A percentile compares a stretch with the other conserved stretches of the same genome.
These are phyloP conservation scores for Orthonychiurus folsomi DNA, from an alignment of 2,888 invertebrate species.

Conservation along the genomic window DNA sequence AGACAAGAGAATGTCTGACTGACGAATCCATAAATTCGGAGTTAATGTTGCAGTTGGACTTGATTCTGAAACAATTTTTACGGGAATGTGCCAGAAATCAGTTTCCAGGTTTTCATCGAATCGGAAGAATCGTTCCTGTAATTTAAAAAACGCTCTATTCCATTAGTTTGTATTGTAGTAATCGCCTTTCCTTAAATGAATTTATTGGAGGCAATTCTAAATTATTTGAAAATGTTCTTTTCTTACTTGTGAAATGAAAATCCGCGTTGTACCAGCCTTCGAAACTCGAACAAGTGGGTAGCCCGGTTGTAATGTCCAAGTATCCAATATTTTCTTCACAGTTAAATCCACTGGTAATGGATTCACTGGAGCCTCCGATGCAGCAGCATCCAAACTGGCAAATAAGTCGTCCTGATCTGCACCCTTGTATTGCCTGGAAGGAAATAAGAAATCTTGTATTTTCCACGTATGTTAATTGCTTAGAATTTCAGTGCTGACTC, in stretches of 20 bases:
- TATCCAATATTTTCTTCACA: slow-evolving; percentile 43
- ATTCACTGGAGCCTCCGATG: slow-evolving; percentile 34
- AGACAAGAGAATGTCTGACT: not conserved
- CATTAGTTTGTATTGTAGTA: too few relatives aligned
- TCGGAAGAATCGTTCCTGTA: not conserved
- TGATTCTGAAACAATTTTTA: slow-evolving; percentile 12
- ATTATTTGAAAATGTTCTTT: not conserved
- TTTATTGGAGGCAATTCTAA: too few relatives aligned
- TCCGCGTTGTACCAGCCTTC: slow-evolving; percentile 9
- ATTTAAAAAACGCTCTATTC: too few relatives aligned
- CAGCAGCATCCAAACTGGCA: slow-evolving; percentile 44
- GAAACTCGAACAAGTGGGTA: slow-evolving; percentile 42
- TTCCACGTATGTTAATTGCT: not conserved
- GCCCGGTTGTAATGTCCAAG: slow-evolving; percentile 46
- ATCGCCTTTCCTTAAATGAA: too few relatives aligned
- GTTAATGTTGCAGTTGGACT: not conserved
- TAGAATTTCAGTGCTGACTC: not conserved
- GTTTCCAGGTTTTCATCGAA: too few relatives aligned
- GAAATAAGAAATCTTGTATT: not conserved
- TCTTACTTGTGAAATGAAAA: slow-evolving; percentile 10
- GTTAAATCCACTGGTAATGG: slow-evolving; percentile 26
- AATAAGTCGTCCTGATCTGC: slow-evolving; percentile 47
- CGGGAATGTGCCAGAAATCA: slow-evolving; percentile 19
- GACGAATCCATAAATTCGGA: slow-evolving; percentile 14
- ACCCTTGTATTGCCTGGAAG: not conserved